A percentile compares a stretch with the other conserved stretches of the same genome.
These are phyloP conservation scores for Diachasma alloeum DNA, from an alignment of 1,140 invertebrate species.

Conservation along the genomic window DNA sequence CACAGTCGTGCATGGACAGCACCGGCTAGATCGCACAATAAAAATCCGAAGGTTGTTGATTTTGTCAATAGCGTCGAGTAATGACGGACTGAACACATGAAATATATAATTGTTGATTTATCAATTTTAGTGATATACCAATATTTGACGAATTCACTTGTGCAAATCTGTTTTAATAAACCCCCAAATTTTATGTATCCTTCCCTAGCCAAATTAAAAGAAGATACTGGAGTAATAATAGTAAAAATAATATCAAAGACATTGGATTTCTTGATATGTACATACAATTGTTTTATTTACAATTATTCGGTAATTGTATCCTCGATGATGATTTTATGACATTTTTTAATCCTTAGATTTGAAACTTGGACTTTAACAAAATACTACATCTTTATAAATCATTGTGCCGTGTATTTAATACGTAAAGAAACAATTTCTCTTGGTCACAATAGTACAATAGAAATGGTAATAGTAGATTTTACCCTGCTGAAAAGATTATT, in stretches of 20 bases:
- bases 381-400: slow-evolving; percentile 55
- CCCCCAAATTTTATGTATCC: not conserved
- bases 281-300: slow-evolving; percentile 62
- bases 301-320: slow-evolving; percentile 34
- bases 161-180: too few species aligned
- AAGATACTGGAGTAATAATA: not conserved
- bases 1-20: slow-evolving; percentile 43
- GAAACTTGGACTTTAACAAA: slow-evolving; percentile 46
- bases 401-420: slow-evolving; percentile 40
- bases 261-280: slow-evolving; percentile 63
- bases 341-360: slow-evolving; percentile 15
- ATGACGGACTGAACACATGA: slow-evolving; percentile 20
- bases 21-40: slow-evolving; percentile 36
- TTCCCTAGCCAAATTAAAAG: not conserved
- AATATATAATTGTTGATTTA: not conserved
- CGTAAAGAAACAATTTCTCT: slow-evolving; percentile 23
- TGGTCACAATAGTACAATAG: slow-evolving; percentile 52
- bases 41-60: slow-evolving; percentile 42
- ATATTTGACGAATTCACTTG: slow-evolving; percentile 12
- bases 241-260: slow-evolving; percentile 40
- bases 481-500: slow-evolving; percentile 48
- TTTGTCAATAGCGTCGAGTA: slow-evolving; percentile 44
- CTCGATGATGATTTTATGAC: slow-evolving; percentile 40
- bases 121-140: not conserved
- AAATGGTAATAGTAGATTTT: slow-evolving; percentile 47